Evolutionary conservation across 37 sponge, comb jelly and placozoan genomes (phyloP).

Genomic region (Diacarnus erythraeanus): DNA sequence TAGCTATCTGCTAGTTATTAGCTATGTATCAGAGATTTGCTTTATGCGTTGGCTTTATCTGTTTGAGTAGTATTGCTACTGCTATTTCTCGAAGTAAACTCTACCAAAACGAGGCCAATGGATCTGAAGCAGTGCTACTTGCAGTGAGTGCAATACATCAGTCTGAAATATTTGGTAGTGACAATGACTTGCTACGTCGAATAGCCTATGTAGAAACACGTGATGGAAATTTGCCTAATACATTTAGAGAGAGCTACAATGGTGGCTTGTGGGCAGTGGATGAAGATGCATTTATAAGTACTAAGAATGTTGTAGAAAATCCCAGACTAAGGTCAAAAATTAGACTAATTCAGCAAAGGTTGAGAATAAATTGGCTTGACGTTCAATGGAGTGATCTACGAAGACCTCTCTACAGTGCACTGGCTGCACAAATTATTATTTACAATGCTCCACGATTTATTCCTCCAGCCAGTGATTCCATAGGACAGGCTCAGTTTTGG

Average conservation of each 20-base stretch:
- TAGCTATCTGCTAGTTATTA: too few relatives aligned
- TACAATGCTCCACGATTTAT: slow-evolving; percentile 1
- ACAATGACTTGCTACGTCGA: slow-evolving; percentile 20
- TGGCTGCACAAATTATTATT: slow-evolving; percentile 45
- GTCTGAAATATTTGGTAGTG: slow-evolving; percentile 5
- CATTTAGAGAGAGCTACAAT: slow-evolving; percentile 29
- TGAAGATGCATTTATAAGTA: slow-evolving; percentile 6
- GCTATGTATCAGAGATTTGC: too few relatives aligned
- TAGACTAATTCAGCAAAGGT: slow-evolving; percentile 10
- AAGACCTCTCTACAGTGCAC: slow-evolving; percentile 41
- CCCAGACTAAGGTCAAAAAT: slow-evolving; percentile 1
- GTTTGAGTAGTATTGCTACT: too few relatives aligned
- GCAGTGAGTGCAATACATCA: slow-evolving; percentile 3
- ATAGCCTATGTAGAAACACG: slow-evolving; percentile 42
- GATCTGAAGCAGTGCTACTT: neutral
- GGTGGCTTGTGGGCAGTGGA: slow-evolving; percentile 65
- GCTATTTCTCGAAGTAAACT: neutral
- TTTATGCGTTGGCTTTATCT: too few relatives aligned
- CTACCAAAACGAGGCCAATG: neutral
- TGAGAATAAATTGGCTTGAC: slow-evolving; percentile 28
- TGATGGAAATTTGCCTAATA: slow-evolving; percentile 30
- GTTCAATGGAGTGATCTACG: slow-evolving; percentile 41
- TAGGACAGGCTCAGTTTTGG: slow-evolving; percentile 49
- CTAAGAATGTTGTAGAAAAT: slow-evolving; percentile 14
- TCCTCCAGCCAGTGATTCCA: slow-evolving; percentile 29